Base-by-base conservation (phyloP, 2,888 invertebrate genomes). In the Chorisops tibialis region DNA sequence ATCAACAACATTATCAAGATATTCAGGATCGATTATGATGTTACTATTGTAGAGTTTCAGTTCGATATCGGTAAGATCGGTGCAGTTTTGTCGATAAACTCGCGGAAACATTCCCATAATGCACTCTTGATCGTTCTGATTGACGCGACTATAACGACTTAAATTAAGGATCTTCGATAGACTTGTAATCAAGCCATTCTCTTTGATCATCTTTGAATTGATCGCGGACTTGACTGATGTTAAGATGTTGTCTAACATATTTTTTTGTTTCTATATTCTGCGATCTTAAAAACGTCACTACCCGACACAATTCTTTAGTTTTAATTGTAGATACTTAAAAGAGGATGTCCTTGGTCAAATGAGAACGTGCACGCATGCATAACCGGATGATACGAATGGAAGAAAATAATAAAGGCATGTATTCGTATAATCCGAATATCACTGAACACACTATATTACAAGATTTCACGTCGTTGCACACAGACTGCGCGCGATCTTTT, bases 1-100 rank as follows among this genome's bases (percentile, higher is more conserved):
- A 72, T 84, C 83, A 62, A 82, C 78, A 68, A 84, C 79, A 73
- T 82, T 80, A 64, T 80, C 79, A 62, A 83, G 80, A 67, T 80
- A 80, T 66, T 79, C 78, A 2, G 78, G 75, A 62, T 77, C 70
- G 14, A 70, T 67, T 22, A 69, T 56, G 54, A 66, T 63, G 54
- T 69, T 66, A 30, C 61, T 64, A 41, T 65, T 65, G 41, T 70
- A 69, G 52, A 69, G 63, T 37, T 60, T 68, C 65, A 71, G 54
- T 59, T 72, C 71, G 51, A 71, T 67, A 30, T 65, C 66, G 11
- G 67, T 64, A 2, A 59, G 22, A n/a, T 16, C 41, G 11, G 61
- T 47, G 35, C 64, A 62, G 30, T 64, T 67, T 59, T 70, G 66
- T 21, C 62, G 67, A 58, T 69, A 70, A 54, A 73, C 72, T 2